Evolutionary conservation across 2,797 vertebrate species (phyloP).

Genomic region (Tragelaphus oryx): DNA sequence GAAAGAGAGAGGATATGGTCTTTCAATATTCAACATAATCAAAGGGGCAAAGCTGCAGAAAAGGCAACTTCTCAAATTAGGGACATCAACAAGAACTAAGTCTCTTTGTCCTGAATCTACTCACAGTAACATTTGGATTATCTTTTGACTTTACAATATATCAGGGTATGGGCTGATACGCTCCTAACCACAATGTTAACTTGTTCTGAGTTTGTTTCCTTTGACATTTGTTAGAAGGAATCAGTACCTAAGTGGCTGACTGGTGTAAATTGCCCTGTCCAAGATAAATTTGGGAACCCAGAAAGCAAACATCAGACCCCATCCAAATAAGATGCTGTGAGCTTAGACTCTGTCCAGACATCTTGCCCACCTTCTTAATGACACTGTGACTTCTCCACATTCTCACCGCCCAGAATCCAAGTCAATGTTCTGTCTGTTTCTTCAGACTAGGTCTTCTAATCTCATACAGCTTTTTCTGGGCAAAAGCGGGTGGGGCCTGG

Average conservation of each 20-base stretch:
- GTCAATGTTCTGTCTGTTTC: not conserved
- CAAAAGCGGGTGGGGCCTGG: not conserved
- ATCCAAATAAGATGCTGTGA: not conserved
- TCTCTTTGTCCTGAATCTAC: not conserved
- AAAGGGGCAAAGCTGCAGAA: not conserved
- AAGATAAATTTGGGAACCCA: not conserved
- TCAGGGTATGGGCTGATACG: not conserved
- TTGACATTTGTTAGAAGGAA: not conserved
- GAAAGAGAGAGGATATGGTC: conserved; percentile 3
- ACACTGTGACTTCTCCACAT: not conserved
- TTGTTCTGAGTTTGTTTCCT: not conserved
- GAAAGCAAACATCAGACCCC: not conserved
- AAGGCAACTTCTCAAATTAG: not conserved
- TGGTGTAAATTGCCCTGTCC: not conserved
- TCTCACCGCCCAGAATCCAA: not conserved
- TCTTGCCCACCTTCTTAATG: not conserved
- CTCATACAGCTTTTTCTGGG: conserved; percentile 13
- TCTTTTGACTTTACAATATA: conserved; percentile 46
- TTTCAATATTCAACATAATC: not conserved
- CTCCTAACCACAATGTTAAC: not conserved
- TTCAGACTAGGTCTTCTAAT: conserved; percentile 23
- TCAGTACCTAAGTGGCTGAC: not conserved
- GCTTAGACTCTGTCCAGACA: too few relatives aligned
- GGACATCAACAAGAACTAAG: not conserved
- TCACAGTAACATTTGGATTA: conserved; percentile 2